These are phyloP conservation scores for Sebastes elongatus DNA, from an alignment of 2,797 vertebrate genomes.

Conservation along the genomic window DNA sequence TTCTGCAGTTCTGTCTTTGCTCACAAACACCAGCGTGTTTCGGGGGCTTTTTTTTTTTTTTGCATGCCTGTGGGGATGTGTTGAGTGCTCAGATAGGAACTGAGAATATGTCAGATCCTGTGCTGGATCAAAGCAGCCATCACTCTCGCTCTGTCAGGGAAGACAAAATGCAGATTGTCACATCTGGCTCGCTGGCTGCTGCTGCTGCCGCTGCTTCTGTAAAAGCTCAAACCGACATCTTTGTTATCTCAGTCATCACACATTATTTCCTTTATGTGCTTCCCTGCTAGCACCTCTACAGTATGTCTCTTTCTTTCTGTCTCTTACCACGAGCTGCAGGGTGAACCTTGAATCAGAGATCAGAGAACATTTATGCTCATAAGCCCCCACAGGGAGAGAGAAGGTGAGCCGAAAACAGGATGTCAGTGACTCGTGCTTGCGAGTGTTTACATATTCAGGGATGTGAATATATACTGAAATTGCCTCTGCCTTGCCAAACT, in stretches of 20 bases:
- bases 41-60: neutral
- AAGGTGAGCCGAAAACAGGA: conserved; percentile 36
- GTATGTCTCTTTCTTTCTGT: neutral
- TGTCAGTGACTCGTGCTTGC: conserved; percentile 16
- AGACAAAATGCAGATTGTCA: conserved; percentile 56
- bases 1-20: conserved; percentile 16
- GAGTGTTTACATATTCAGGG: conserved; percentile 38
- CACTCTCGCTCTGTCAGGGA: conserved; percentile 48
- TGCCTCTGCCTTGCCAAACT: conserved; percentile 34
- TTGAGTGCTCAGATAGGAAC: conserved; percentile 36
- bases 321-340: neutral
- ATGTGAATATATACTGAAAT: conserved; percentile 34
- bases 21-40: conserved; percentile 7
- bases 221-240: conserved; percentile 44
- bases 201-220: conserved; percentile 34
- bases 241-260: conserved; percentile 47
- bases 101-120: conserved; percentile 58
- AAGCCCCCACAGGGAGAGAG: conserved; percentile 4
- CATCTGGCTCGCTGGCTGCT: conserved; percentile 50
- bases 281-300: neutral
- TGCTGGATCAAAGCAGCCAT: conserved; percentile 69
- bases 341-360: conserved; percentile 25
- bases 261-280: conserved; percentile 21
- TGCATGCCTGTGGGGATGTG: conserved; percentile 31
- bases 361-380: conserved; percentile 8